A percentile compares a stretch with the other conserved stretches of the same genome.
phyloP scores from a whole-genome alignment of 2,797 vertebrate species.

The Discoglossus pictus region DNA sequence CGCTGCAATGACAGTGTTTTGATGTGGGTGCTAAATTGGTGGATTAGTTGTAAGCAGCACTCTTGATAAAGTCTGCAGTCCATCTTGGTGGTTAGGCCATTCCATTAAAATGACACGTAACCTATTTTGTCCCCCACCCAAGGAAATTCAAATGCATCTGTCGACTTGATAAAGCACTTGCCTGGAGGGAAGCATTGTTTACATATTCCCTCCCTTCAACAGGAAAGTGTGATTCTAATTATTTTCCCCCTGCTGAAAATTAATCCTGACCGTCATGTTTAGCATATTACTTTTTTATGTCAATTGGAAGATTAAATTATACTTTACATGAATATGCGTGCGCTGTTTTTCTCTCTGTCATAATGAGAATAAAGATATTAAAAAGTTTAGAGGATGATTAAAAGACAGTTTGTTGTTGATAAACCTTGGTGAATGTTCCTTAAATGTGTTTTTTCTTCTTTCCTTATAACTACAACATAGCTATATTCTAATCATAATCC shows the following conservation, averaged over 20 bases:
- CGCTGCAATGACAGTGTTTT: slow-evolving; percentile 76
- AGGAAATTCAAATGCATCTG: slow-evolving; percentile 99
- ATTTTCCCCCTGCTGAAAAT: slow-evolving; percentile 98
- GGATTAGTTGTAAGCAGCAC: slow-evolving; percentile 81
- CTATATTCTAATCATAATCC: too few relatives aligned
- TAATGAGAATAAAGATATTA: slow-evolving; percentile 54
- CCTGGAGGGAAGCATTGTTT: slow-evolving; percentile 99
- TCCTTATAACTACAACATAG: too few relatives aligned
- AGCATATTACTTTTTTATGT: slow-evolving; percentile 76
- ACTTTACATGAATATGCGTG: slow-evolving; percentile 69
- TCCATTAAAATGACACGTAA: slow-evolving; percentile 98
- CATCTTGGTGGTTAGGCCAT: slow-evolving; percentile 78
- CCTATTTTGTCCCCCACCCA: slow-evolving; percentile 96
- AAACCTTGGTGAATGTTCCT: too few relatives aligned
- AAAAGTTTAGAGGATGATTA: too few relatives aligned
- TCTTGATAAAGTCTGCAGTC: slow-evolving; percentile 81
- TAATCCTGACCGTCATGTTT: slow-evolving; percentile 94
- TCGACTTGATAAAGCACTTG: slow-evolving; percentile 99
- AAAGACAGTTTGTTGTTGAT: too few relatives aligned
- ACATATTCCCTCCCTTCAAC: slow-evolving; percentile 99
- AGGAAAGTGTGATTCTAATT: slow-evolving; percentile 99
- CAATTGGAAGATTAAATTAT: slow-evolving; percentile 77
- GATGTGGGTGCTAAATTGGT: slow-evolving; percentile 75
- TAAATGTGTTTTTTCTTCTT: too few relatives aligned
- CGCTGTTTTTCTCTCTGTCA: slow-evolving; percentile 60